Evolutionary conservation across 2,797 vertebrate genomes (phyloP), one percentile per base, ranked within the genome.

Genomic region (Rhabdomys pumilio): DNA sequence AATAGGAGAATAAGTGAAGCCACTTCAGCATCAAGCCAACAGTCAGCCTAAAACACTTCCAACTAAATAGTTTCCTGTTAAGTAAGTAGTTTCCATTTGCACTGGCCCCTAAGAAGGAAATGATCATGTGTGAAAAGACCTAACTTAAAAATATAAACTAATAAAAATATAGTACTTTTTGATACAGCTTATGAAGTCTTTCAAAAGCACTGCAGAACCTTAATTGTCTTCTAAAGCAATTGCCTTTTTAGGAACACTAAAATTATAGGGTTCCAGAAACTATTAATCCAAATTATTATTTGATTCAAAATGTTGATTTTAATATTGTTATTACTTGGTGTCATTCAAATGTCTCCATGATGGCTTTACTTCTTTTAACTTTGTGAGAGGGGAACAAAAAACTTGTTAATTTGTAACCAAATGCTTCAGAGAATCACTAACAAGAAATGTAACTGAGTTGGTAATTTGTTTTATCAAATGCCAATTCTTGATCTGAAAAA

Each of bases 231-330:
- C 63, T 89, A 75, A 85, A 96, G 73, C 44, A 91, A 85, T 73
- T 85, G 77, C 50, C 34, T 90, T 88, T 94, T 82, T 1, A 19
- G 85, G n/a, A 93, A 92, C 5, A 87, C 38, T 59, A 88, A 92
- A 97, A 93, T 88, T 83, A 96, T 7, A 92, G 53, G n/a, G 14
- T 31, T 20, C 55, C 34, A 55, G 47, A 53, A 96, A 87, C n/a
- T 95, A 92, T 95, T 94, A 92, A 90, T 79, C 55, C 86, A 83
- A 87, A 95, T 89, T 91, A 95, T 69, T 81, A 91, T 24, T 41
- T 92, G 55, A 95, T 82, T 94, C 38, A 92, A 97, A 97, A 89
- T 50, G 53, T 20, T 93, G 82, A 82, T 65, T 93, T 97, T 44
- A 93, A 92, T 82, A 91, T 38, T 95, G 31, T 82, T 87, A 87